Percentiles rank a stretch among this genome's conserved stretches.
phyloP scores from a whole-genome alignment of 2,797 vertebrate species.

The Anomalospiza imberbis region DNA sequence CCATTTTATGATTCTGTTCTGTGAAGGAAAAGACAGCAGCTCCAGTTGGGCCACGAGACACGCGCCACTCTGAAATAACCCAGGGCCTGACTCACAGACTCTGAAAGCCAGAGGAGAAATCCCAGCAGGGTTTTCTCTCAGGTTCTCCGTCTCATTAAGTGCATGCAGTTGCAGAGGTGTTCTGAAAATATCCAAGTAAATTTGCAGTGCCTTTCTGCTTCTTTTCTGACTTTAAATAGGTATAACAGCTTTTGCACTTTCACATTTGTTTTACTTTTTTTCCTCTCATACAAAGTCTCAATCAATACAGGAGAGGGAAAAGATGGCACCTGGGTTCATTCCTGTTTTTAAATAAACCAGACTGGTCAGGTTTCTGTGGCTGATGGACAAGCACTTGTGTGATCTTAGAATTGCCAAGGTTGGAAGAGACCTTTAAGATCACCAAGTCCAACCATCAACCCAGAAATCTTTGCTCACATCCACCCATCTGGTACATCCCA shows the following conservation, averaged over 20 bases:
- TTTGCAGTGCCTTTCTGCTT: neutral
- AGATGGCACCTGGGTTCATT: fast-evolving
- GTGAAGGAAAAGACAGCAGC: neutral
- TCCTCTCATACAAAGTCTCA: neutral
- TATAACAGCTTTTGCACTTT: neutral
- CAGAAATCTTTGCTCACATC: neutral
- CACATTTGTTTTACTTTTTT: neutral
- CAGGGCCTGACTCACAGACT: neutral
- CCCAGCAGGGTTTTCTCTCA: neutral
- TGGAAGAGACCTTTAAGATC: neutral
- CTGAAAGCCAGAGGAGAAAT: neutral
- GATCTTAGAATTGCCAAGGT: neutral
- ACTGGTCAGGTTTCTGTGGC: neutral
- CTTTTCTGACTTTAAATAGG: neutral
- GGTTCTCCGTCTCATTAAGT: neutral
- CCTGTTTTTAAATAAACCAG: neutral
- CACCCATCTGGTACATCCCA: fast-evolving
- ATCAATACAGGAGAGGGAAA: neutral
- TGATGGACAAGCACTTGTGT: neutral
- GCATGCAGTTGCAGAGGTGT: neutral
- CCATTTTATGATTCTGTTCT: neutral
- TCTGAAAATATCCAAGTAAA: neutral
- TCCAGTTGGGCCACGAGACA: fast-evolving
- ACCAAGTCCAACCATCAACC: neutral
- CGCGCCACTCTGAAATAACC: fast-evolving